Evolutionary conservation across 2,797 vertebrate species (phyloP).

Genomic region (Notamacropus eugenii): DNA sequence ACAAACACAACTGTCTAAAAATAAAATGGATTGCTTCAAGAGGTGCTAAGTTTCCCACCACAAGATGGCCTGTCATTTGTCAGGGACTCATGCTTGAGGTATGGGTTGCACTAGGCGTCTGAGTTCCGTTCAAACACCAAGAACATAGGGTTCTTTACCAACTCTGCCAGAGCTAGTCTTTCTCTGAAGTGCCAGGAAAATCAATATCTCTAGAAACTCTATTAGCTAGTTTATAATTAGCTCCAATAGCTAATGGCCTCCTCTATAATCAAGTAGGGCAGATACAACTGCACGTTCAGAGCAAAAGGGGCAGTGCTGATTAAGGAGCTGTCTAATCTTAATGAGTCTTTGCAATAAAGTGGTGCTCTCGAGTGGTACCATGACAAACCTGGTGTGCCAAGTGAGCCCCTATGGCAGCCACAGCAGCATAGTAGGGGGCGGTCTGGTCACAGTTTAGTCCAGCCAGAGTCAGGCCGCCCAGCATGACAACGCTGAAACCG

Average conservation of each 20-base stretch:
- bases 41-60: neutral
- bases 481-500: slow-evolving; percentile 91
- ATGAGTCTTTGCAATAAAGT: neutral
- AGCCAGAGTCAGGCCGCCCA: slow-evolving; percentile 88
- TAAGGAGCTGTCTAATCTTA: neutral
- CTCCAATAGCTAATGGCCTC: neutral
- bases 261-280: neutral
- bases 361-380: slow-evolving; percentile 21
- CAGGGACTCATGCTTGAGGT: neutral
- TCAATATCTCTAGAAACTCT: neutral
- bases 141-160: neutral
- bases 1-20: neutral
- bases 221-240: neutral
- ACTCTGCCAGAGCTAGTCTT: neutral
- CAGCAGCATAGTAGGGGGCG: slow-evolving; percentile 89
- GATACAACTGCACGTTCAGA: neutral
- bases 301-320: neutral
- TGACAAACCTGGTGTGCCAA: slow-evolving; percentile 90
- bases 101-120: neutral
- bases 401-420: slow-evolving; percentile 88
- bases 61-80: neutral
- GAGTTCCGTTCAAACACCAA: too few species aligned
- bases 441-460: slow-evolving; percentile 92
- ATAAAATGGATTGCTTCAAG: neutral
- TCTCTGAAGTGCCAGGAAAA: slow-evolving; percentile 39